Evolutionary conservation across 2,797 vertebrate species (phyloP).

Genomic region (Synaphobranchus kaupii): DNA sequence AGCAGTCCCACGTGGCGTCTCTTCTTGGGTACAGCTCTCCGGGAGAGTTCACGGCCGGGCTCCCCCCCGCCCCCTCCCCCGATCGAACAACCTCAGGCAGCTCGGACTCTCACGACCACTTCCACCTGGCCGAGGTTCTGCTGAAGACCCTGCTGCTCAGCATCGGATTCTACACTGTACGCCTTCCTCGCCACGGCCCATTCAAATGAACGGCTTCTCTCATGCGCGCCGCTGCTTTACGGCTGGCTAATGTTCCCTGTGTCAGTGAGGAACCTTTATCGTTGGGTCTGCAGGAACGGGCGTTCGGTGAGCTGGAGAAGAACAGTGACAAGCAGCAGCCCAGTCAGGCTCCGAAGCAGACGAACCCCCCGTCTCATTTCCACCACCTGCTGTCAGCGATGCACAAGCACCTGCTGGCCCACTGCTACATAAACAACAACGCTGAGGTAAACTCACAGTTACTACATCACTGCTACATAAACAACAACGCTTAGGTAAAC

Average conservation of each 20-base stretch:
- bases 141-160: constrained; percentile 79
- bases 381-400: constrained; percentile 78
- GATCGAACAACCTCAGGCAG: constrained; percentile 56
- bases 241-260: background rate
- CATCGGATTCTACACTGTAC: constrained; percentile 80
- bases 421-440: constrained; percentile 73
- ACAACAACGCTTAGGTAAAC: constrained; percentile 25
- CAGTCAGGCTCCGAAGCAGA: constrained; percentile 67
- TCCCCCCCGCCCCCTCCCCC: constrained; percentile 58
- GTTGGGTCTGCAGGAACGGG: constrained; percentile 65
- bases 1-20: constrained; percentile 79
- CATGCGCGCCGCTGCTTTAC: background rate
- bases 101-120: constrained; percentile 67
- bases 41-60: constrained; percentile 67
- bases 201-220: too few species aligned
- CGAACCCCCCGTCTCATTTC: constrained; percentile 76
- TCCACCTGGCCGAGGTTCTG: constrained; percentile 78
- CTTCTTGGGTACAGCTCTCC: constrained; percentile 78
- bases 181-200: background rate
- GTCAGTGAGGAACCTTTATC: background rate
- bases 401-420: constrained; percentile 78
- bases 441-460: constrained; percentile 60
- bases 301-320: constrained; percentile 81
- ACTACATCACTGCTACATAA: background rate
- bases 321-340: constrained; percentile 80